Evolutionary conservation across 2,888 invertebrate species (phyloP).

Genomic region (Trimorus sp.): DNA sequence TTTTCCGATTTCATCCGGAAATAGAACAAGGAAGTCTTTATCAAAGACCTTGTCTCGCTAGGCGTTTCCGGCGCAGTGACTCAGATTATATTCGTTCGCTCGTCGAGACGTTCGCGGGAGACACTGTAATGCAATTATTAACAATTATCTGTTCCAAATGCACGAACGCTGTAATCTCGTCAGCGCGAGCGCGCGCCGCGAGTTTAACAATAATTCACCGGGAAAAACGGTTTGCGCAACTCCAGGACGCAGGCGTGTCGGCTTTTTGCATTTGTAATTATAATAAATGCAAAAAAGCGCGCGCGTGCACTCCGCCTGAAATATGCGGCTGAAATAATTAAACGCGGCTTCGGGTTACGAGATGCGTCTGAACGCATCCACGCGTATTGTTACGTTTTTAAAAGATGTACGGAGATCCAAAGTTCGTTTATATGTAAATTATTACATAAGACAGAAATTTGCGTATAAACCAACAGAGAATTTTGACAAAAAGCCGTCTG

Average conservation of each 20-base stretch:
- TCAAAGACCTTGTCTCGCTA: constrained; percentile 58
- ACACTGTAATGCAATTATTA: constrained; percentile 39
- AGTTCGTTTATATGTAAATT: too few species aligned
- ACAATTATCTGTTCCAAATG: constrained; percentile 30
- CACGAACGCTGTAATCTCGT: constrained; percentile 1
- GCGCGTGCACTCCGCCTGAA: too few species aligned
- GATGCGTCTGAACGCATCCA: too few species aligned
- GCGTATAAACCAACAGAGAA: too few species aligned
- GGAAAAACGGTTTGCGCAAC: too few species aligned
- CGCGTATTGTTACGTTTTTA: too few species aligned
- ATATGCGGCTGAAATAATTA: too few species aligned
- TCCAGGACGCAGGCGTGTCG: not conserved
- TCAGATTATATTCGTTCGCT: constrained; percentile 49
- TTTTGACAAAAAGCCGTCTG: too few species aligned
- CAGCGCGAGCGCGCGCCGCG: constrained; percentile 11
- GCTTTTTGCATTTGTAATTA: too few species aligned
- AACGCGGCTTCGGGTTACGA: too few species aligned
- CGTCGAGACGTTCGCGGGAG: constrained; percentile 29
- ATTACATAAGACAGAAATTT: too few species aligned
- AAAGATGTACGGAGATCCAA: too few species aligned
- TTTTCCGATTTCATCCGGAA: constrained; percentile 43
- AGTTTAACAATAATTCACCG: constrained; percentile 7
- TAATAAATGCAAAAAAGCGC: constrained; percentile 13
- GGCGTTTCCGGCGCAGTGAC: constrained; percentile 51
- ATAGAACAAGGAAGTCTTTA: constrained; percentile 56